Conservation (phyloP, 2,113 vertebrate species). For the Naja naja region DNA sequence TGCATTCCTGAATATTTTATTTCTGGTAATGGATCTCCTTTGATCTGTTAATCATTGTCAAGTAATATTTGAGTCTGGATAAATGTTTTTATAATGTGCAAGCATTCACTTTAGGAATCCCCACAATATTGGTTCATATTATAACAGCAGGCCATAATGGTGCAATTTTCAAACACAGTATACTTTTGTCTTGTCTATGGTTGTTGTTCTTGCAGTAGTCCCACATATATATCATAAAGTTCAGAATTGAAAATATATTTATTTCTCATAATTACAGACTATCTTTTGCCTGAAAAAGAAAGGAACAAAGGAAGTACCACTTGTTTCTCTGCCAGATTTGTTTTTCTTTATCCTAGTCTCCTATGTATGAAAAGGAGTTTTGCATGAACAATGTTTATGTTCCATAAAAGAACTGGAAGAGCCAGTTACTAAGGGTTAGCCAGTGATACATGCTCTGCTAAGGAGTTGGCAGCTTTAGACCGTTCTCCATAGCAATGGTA, state of each 20-base stretch:
- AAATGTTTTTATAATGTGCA: neutral
- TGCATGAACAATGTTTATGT: no score
- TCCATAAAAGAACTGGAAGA: constrained; percentile 1
- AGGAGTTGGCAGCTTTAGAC: constrained; percentile 4
- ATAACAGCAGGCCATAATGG: neutral
- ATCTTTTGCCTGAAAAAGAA: neutral
- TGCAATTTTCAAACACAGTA: neutral
- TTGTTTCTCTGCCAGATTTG: neutral
- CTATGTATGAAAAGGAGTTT: neutral
- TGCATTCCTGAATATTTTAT: neutral
- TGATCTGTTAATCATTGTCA: neutral
- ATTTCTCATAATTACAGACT: neutral
- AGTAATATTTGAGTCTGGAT: neutral
- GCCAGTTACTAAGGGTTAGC: neutral
- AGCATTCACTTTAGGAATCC: no score
- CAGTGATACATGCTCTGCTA: neutral
- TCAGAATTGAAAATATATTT: neutral
- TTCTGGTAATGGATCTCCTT: neutral
- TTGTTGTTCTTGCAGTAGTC: no score
- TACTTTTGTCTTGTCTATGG: neutral
- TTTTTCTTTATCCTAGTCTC: neutral
- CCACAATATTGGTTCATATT: no score
- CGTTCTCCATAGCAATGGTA: constrained; percentile 1
- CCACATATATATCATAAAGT: neutral
- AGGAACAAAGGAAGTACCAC: neutral